phyloP scores from a whole-genome alignment of 2,113 vertebrate species.

The Leucopsar rothschildi region DNA sequence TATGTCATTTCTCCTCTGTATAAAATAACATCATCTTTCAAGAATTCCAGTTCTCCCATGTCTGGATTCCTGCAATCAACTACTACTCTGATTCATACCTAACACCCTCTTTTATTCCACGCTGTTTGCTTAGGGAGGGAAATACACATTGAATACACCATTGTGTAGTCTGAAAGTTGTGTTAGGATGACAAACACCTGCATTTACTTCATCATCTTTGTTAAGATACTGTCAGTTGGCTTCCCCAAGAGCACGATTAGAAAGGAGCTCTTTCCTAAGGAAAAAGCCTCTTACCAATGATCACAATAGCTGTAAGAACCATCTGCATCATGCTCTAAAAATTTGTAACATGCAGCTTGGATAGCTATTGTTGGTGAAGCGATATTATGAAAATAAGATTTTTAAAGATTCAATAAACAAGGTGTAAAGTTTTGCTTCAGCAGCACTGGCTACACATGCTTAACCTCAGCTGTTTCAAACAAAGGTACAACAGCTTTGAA shows the following conservation, averaged over 20 bases:
- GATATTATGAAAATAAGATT: not conserved
- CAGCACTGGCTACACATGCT: not conserved
- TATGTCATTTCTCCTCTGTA: not conserved
- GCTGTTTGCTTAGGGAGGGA: not conserved
- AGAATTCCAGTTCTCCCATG: not conserved
- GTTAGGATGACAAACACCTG: not conserved
- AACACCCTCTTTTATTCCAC: not conserved
- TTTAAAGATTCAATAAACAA: not conserved
- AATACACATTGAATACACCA: not conserved
- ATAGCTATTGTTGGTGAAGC: not conserved
- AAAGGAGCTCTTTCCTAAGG: not conserved
- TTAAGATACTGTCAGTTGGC: not conserved
- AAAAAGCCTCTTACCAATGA: not conserved
- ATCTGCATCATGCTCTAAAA: not conserved
- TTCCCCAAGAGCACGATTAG: not conserved
- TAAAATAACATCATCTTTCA: conserved; percentile 15
- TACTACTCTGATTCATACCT: not conserved
- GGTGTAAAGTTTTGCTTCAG: not conserved
- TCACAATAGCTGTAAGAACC: not conserved
- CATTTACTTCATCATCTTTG: not conserved
- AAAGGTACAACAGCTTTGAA: not conserved
- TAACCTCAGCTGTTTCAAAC: not conserved
- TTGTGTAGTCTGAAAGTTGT: not conserved
- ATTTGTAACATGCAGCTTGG: not conserved
- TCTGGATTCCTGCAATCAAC: conserved; percentile 6